Evolutionary conservation across 2,888 invertebrate species (phyloP), one percentile per base, ranked within the genome.

Genomic region (Xestia sexstrigata): DNA sequence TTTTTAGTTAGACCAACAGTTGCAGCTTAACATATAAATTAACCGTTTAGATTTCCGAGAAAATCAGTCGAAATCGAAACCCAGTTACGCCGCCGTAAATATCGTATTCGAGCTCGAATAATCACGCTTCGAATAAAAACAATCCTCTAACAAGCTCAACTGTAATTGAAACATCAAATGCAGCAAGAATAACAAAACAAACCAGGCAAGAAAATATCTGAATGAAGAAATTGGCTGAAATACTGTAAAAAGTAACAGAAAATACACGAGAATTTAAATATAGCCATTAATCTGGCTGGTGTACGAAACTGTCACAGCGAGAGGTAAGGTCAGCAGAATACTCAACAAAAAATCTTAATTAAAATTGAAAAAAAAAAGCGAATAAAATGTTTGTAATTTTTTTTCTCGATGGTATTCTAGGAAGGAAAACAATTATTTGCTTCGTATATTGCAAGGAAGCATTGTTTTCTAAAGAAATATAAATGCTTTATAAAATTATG

Each of bases 221-320:
- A 86, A 87, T 88, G 86, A 85, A 90, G 90, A 89, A 92, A 89
- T 91, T 92, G 91, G 74, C 81, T 87, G 85, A 89, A 91, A 92
- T 90, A 90, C 91, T 89, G 91, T 89, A 88, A 89, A 91, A 93
- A 94, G 93, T 89, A 91, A 92, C 91, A 92, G 92, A 92, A 93
- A 94, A 93, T 93, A 94, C 92, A 92, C 86, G 92, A 85, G 93
- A 93, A 96, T 96, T 96, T 96, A 95, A 96, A 96, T 95, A 95
- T 94, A 94, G 91, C 95, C 95, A 96, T 96, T 96, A 95, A 96
- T 96, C 95, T 95, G 92, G 92, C 92, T 93, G 92, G 91, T 92
- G 92, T 92, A 93, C 93, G 91, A 89, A 87, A 90, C 93, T 94
- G 95, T 94, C 94, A 92, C 93, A 89, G 82, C 81, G 84, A 82